Conservation (phyloP, 2,113 vertebrate species). For the Ciconia maguari region DNA sequence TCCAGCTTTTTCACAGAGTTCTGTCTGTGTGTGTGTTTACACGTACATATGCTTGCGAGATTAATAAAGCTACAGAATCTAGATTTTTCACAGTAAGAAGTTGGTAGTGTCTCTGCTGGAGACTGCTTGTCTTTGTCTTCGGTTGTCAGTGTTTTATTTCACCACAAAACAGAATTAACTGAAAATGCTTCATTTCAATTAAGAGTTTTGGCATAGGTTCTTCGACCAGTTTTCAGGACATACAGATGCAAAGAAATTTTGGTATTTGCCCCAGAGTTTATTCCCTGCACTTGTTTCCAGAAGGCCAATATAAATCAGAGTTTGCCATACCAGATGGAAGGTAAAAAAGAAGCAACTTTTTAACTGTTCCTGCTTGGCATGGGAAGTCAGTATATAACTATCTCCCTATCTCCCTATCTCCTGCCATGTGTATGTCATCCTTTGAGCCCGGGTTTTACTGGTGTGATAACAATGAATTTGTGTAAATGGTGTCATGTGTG, state of each 20-base stretch:
- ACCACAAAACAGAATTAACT: not conserved
- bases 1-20: not conserved
- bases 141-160: not conserved
- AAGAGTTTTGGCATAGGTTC: not conserved
- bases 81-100: not conserved
- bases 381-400: not conserved
- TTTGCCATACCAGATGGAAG: not conserved
- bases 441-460: not conserved
- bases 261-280: not conserved
- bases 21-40: not conserved
- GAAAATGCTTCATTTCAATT: not conserved
- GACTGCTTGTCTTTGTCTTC: not conserved
- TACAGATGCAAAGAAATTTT: not conserved
- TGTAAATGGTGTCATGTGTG: not conserved
- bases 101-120: not conserved
- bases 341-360: not conserved
- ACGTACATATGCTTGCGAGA: not conserved
- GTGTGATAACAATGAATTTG: not conserved
- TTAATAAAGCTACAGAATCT: not conserved
- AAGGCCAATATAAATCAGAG: not conserved
- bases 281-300: not conserved
- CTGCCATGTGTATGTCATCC: not conserved
- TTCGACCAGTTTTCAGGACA: not conserved
- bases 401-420: not conserved
- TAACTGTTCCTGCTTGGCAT: not conserved